These are phyloP conservation scores for Halictus quadricinctus DNA, from an alignment of 2,888 invertebrate genomes.

Conservation along the genomic window DNA sequence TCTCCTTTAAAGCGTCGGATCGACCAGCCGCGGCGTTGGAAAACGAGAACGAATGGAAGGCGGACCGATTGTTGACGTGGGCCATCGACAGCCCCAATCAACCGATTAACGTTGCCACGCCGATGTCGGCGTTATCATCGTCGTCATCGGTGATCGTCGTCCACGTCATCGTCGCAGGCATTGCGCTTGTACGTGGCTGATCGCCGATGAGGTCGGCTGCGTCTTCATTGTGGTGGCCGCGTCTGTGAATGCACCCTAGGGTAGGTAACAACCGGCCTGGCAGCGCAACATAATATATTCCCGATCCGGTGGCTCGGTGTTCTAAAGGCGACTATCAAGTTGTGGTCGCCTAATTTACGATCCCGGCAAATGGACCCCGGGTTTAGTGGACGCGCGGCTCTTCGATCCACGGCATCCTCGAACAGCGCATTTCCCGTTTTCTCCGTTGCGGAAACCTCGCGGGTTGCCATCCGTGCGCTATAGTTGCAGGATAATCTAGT, in stretches of 20 bases:
- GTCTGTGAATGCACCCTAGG: conserved; percentile 31
- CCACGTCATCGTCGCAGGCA: conserved; percentile 2
- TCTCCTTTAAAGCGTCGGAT: conserved; percentile 34
- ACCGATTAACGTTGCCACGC: conserved; percentile 39
- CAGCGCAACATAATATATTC: conserved; percentile 57
- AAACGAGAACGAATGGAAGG: conserved; percentile 44
- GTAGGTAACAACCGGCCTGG: conserved; percentile 37
- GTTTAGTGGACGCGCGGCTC: conserved; percentile 38
- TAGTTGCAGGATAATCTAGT: background rate
- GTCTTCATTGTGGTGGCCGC: conserved; percentile 11
- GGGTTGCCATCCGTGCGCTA: conserved; percentile 23
- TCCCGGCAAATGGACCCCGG: conserved; percentile 51
- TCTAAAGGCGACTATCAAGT: conserved; percentile 60
- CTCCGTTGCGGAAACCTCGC: background rate
- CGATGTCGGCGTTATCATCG: conserved; percentile 26
- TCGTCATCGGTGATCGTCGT: conserved; percentile 29
- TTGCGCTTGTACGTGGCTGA: conserved; percentile 16
- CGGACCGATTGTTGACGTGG: conserved; percentile 23
- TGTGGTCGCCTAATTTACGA: conserved; percentile 61
- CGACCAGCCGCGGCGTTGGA: conserved; percentile 13
- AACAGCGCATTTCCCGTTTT: conserved; percentile 4
- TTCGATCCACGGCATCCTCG: background rate
- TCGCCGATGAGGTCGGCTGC: background rate
- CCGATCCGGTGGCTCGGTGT: conserved; percentile 51
- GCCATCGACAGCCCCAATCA: conserved; percentile 29